Conservation (phyloP, 2,888 invertebrate species). For the Coremacera marginata region DNA sequence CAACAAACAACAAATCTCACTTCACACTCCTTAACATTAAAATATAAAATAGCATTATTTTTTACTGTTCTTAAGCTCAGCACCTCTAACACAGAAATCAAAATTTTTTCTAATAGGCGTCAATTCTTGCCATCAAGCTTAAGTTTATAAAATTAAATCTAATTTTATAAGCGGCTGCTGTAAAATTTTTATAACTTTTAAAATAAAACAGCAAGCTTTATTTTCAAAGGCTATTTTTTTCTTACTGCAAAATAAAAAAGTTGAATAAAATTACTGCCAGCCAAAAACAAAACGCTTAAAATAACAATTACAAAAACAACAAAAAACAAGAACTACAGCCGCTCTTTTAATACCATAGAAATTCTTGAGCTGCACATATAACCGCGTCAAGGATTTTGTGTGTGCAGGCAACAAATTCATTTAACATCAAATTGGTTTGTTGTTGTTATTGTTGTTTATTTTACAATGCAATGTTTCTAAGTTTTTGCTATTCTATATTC, state of each 20-base stretch:
- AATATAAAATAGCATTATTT: too few relatives aligned
- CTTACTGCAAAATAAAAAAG: not conserved
- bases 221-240: not conserved
- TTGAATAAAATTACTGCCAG: not conserved
- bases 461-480: not conserved
- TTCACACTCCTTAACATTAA: too few relatives aligned
- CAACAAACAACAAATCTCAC: too few relatives aligned
- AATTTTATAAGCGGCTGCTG: too few relatives aligned
- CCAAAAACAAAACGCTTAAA: not conserved
- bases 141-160: too few relatives aligned
- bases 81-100: too few relatives aligned
- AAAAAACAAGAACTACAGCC: not conserved
- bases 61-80: too few relatives aligned
- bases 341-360: slow-evolving; percentile 1
- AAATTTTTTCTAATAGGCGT: too few relatives aligned
- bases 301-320: slow-evolving; percentile 12
- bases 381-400: slow-evolving; percentile 22
- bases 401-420: slow-evolving; percentile 29
- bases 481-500: not conserved
- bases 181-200: too few relatives aligned
- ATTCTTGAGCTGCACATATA: not conserved
- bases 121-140: too few relatives aligned
- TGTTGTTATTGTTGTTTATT: not conserved
- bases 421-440: slow-evolving; percentile 25
- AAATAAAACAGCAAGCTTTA: too few relatives aligned